Evolutionary conservation across 2,888 invertebrate genomes (phyloP), one percentile per base, ranked within the genome.

Genomic region (Zaprionus lineosus): DNA sequence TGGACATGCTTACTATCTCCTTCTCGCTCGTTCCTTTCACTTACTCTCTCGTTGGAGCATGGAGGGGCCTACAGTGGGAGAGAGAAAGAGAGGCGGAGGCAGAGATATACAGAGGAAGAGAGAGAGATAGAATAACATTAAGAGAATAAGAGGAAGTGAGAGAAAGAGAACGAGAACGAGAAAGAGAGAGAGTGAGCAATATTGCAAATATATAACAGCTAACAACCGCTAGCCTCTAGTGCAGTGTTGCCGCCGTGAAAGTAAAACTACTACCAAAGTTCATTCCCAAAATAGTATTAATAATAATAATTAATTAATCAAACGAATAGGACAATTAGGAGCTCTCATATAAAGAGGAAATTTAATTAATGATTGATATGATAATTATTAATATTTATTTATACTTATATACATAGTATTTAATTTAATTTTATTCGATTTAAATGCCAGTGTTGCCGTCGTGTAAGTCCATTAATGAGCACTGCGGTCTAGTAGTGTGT

Each of bases 191-290:
- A n/a, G n/a, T n/a, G n/a, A n/a, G n/a, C n/a, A n/a, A n/a, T n/a
- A n/a, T n/a, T n/a, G n/a, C 8, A 8, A 2, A 24, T 2, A 24
- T 24, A 8, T 24, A 24, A 19, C 19, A 19, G 19, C 19, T 19
- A 19, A 3, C 19, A 19, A 19, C 5, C 3, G 19, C 19, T 19
- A 19, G 5, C 3, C 3, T 3, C 28, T 7, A 36, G 18, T 39
- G 19, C 28, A 52, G 53, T 55, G 53, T 53, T 53, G 53, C 39
- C 39, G 39, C 39, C 19, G 14, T 24, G 24, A 3, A 7, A 2
- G 6, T 24, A 7, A 24, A 24, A 4, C 24, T 24, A 24, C 4
- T 24, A 24, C 6, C 4, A 3, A 24, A 24, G 8, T 24, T 2
- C n/a, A 24, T 24, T 24, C 8, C 2, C 8, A 7, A 1, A 24